Conservation (phyloP, 1,140 invertebrate genomes). For the Drosophila cardini region DNA sequence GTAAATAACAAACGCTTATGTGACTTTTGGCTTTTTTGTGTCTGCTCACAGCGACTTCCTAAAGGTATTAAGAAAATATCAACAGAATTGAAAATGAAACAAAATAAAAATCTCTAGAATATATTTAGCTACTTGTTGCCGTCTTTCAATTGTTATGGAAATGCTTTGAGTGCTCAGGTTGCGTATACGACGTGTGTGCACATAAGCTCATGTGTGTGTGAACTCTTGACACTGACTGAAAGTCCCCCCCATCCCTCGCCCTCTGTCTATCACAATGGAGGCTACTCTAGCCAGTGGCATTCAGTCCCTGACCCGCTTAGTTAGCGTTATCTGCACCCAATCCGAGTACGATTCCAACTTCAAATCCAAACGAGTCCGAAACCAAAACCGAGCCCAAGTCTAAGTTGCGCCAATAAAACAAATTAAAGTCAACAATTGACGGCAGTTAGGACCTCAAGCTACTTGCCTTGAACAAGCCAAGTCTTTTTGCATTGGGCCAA, state of each 20-base stretch:
- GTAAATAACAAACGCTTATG: slow-evolving; percentile 58
- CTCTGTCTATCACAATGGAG: slow-evolving; percentile 35
- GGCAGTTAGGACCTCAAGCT: slow-evolving; percentile 80
- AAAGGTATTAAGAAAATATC: slow-evolving; percentile 70
- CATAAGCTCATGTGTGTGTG: slow-evolving; percentile 55
- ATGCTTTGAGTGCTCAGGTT: slow-evolving; percentile 65
- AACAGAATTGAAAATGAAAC: slow-evolving; percentile 20
- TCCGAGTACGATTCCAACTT: background rate
- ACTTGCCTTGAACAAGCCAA: slow-evolving; percentile 73
- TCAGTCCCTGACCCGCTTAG: slow-evolving; percentile 72
- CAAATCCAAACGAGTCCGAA: background rate
- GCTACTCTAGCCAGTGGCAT: slow-evolving; percentile 31
- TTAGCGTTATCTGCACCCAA: slow-evolving; percentile 71
- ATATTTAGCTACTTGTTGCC: slow-evolving; percentile 69
- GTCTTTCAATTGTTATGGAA: slow-evolving; percentile 65
- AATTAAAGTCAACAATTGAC: slow-evolving; percentile 80
- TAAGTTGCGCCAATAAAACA: slow-evolving; percentile 72
- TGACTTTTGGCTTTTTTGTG: slow-evolving; percentile 51
- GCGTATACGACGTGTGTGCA: slow-evolving; percentile 74
- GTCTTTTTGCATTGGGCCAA: slow-evolving; percentile 5
- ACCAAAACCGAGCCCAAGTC: slow-evolving; percentile 10
- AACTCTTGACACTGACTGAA: slow-evolving; percentile 30
- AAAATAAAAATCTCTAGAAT: slow-evolving; percentile 14
- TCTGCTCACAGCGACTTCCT: slow-evolving; percentile 66
- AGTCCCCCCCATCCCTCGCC: background rate